phyloP scores from a whole-genome alignment of 2,888 invertebrate genomes.

The Pterostichus madidus region DNA sequence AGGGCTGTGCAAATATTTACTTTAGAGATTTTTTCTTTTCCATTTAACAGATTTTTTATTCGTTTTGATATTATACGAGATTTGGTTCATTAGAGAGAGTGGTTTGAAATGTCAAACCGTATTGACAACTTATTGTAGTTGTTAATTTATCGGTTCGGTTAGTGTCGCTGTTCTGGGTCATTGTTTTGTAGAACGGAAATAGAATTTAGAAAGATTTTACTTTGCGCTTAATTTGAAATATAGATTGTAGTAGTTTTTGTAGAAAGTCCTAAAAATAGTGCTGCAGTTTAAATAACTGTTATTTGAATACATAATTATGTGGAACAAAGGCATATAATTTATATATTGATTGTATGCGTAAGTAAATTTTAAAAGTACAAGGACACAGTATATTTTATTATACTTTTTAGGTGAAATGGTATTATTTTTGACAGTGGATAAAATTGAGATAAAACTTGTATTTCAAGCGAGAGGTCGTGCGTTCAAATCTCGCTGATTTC shows the following conservation, averaged over 20 bases:
- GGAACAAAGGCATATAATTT: too few relatives aligned
- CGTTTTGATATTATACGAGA: slow-evolving; percentile 20
- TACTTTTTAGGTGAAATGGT: too few relatives aligned
- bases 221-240: slow-evolving; percentile 28
- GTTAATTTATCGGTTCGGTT: neutral
- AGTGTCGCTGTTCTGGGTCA: slow-evolving; percentile 10
- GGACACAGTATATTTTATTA: too few relatives aligned
- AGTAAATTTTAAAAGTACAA: too few relatives aligned
- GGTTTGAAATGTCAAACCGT: slow-evolving; percentile 15
- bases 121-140: slow-evolving; percentile 14
- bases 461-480: too few relatives aligned
- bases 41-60: slow-evolving; percentile 25
- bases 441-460: too few relatives aligned
- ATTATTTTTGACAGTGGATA: too few relatives aligned
- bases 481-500: too few relatives aligned
- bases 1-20: slow-evolving; percentile 27
- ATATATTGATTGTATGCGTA: too few relatives aligned
- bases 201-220: slow-evolving; percentile 14
- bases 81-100: slow-evolving; percentile 26
- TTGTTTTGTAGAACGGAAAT: slow-evolving; percentile 35
- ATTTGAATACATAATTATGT: too few relatives aligned
- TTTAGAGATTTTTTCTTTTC: slow-evolving; percentile 32
- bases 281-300: slow-evolving; percentile 5
- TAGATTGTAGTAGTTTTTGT: slow-evolving; percentile 7
- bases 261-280: neutral